Conservation (phyloP, 92 coral and sea anemone species). For the Epizoanthus ramosus region DNA sequence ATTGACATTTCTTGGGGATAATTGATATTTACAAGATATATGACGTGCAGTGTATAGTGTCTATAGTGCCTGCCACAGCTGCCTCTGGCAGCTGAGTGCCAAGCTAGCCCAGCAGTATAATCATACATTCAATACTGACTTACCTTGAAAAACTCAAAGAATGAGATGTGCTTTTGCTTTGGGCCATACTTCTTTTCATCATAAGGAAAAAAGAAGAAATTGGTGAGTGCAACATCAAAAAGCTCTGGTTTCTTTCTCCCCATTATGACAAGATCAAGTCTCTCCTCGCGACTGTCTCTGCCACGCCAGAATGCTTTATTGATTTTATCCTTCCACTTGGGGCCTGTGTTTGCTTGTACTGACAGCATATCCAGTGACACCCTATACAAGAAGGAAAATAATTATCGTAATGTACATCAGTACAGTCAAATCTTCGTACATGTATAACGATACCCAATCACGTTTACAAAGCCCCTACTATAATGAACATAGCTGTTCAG, state of each 20-base stretch:
- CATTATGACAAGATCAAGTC: conserved; percentile 84
- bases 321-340: conserved; percentile 88
- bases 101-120: too few species aligned
- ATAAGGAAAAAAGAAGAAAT: conserved; percentile 95
- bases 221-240: conserved; percentile 90
- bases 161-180: conserved; percentile 84
- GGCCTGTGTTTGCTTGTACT: conserved; percentile 92
- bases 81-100: too few species aligned
- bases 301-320: conserved; percentile 98
- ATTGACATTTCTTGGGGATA: too few species aligned
- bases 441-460: too few species aligned
- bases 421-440: too few species aligned
- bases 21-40: too few species aligned
- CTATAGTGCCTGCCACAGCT: too few species aligned
- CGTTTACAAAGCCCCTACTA: too few species aligned
- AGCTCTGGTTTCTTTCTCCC: conserved; percentile 91
- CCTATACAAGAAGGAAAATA: conserved; percentile 25
- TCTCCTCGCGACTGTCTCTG: conserved; percentile 91
- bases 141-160: conserved; percentile 96
- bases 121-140: not conserved
- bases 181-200: conserved; percentile 97
- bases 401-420: too few species aligned
- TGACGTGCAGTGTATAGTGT: too few species aligned
- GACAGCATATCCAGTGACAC: conserved; percentile 94
- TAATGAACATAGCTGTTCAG: too few species aligned